phyloP scores from a whole-genome alignment of 2,888 invertebrate genomes.

The Lamellibrachia columna region DNA sequence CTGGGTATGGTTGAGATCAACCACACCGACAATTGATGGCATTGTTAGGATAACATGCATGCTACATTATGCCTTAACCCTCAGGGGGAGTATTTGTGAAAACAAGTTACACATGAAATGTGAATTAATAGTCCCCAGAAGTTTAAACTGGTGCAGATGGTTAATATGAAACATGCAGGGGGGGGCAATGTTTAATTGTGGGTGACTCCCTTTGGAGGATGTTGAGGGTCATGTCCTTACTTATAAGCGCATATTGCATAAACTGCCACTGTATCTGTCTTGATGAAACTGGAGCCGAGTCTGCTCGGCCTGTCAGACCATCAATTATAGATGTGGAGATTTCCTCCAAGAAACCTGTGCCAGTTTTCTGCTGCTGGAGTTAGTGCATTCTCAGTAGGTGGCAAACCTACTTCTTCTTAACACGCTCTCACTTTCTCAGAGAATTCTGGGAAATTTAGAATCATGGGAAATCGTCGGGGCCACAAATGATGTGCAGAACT shows the following conservation, averaged over 20 bases:
- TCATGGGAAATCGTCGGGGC: too few relatives aligned
- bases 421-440: background rate
- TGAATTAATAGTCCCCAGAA: too few relatives aligned
- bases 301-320: background rate
- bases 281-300: background rate
- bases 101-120: too few relatives aligned
- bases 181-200: background rate
- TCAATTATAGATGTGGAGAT: conserved; percentile 1
- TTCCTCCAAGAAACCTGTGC: background rate
- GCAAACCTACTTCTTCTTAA: background rate
- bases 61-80: too few relatives aligned
- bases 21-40: too few relatives aligned
- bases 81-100: too few relatives aligned
- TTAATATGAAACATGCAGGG: too few relatives aligned
- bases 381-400: background rate
- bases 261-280: background rate
- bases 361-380: background rate
- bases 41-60: too few relatives aligned
- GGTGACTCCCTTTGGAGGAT: background rate
- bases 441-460: too few relatives aligned
- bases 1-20: too few relatives aligned
- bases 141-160: too few relatives aligned
- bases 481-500: too few relatives aligned
- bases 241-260: background rate
- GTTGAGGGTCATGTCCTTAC: background rate